Conservation (phyloP, 2,113 vertebrate species). For the Notothenia rossii region DNA sequence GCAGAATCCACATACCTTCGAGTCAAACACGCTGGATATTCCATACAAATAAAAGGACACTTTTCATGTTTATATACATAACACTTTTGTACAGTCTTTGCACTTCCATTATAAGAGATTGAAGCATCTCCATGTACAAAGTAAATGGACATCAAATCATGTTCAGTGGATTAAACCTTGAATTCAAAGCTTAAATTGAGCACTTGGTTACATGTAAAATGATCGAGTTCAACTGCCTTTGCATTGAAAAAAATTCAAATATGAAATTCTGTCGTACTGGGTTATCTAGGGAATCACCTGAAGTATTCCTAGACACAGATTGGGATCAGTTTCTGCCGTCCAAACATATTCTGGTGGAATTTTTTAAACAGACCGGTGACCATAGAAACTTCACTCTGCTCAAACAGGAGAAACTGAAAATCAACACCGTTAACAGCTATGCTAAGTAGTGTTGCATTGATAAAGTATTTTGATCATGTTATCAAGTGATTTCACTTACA, state of each 20-base stretch:
- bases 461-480: slow-evolving; percentile 52
- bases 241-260: slow-evolving; percentile 36
- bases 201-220: slow-evolving; percentile 52
- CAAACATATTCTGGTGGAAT: neutral
- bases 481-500: slow-evolving; percentile 55
- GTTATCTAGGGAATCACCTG: slow-evolving; percentile 7
- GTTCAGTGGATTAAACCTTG: slow-evolving; percentile 71
- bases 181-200: slow-evolving; percentile 67
- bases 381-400: slow-evolving; percentile 16
- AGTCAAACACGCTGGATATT: slow-evolving; percentile 79
- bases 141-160: slow-evolving; percentile 60
- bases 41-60: slow-evolving; percentile 82
- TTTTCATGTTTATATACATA: slow-evolving; percentile 84
- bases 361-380: slow-evolving; percentile 27
- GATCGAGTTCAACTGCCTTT: slow-evolving; percentile 53
- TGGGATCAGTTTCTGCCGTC: slow-evolving; percentile 6
- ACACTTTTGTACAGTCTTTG: slow-evolving; percentile 84
- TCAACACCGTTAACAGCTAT: slow-evolving; percentile 46
- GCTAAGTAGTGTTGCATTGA: slow-evolving; percentile 47
- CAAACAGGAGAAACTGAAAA: slow-evolving; percentile 36
- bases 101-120: slow-evolving; percentile 71
- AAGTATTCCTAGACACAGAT: slow-evolving; percentile 10
- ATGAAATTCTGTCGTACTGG: slow-evolving; percentile 38
- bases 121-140: slow-evolving; percentile 63
- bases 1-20: slow-evolving; percentile 84